Evolutionary conservation across 2,888 invertebrate genomes (phyloP).

Genomic region (Ernsta delagoae): DNA sequence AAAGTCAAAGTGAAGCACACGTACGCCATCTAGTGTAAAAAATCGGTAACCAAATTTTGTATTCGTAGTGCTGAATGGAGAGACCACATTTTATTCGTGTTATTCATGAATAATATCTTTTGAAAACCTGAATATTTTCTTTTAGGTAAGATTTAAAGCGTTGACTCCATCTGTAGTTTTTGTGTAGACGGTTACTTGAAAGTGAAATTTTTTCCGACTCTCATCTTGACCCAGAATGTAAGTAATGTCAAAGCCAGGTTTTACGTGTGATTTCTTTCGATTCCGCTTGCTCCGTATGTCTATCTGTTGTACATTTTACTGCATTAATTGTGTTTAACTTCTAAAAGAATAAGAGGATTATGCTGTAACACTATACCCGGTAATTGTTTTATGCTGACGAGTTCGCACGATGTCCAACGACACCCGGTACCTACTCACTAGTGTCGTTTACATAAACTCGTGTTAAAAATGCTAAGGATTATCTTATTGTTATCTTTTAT

Average conservation of each 20-base stretch:
- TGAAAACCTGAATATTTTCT: constrained; percentile 73
- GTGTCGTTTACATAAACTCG: constrained; percentile 38
- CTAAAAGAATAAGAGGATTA: constrained; percentile 45
- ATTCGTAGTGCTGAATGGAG: constrained; percentile 83
- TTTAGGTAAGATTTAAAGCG: constrained; percentile 71
- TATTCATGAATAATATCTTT: constrained; percentile 79
- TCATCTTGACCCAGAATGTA: constrained; percentile 74
- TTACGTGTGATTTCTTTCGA: constrained; percentile 62
- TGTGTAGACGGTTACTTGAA: constrained; percentile 24
- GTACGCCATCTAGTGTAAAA: constrained; percentile 30
- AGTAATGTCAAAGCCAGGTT: constrained; percentile 81
- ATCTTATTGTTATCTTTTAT: constrained; percentile 73
- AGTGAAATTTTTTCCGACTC: constrained; percentile 47
- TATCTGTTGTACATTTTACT: neutral
- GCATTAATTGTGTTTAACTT: neutral
- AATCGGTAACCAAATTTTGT: constrained; percentile 80
- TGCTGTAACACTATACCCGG: neutral
- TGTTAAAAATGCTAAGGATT: constrained; percentile 58
- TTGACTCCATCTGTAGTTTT: constrained; percentile 41
- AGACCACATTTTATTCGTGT: constrained; percentile 80
- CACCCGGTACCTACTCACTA: constrained; percentile 37
- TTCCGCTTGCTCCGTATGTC: constrained; percentile 45
- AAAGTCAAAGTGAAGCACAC: neutral
- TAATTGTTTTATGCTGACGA: constrained; percentile 1
- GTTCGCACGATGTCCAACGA: constrained; percentile 46